phyloP scores from a whole-genome alignment of 2,797 vertebrate species.

The Staurois parvus region DNA sequence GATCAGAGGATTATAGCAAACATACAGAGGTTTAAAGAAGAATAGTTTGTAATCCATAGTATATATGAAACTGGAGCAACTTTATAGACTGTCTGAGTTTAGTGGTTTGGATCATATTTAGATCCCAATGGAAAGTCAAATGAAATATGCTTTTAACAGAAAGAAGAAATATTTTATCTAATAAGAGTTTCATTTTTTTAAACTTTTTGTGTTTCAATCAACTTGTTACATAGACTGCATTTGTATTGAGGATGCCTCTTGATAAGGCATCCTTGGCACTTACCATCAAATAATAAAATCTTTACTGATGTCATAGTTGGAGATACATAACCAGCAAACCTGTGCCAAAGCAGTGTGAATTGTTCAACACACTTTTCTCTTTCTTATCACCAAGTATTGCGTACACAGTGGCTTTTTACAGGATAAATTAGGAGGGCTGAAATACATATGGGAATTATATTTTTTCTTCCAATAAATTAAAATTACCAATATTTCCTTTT shows the following conservation, averaged over 20 bases:
- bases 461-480: neutral
- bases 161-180: constrained; percentile 23
- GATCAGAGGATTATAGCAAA: neutral
- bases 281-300: neutral
- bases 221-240: neutral
- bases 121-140: neutral
- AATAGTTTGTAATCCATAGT: neutral
- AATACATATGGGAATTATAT: neutral
- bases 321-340: constrained; percentile 8
- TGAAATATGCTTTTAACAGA: neutral
- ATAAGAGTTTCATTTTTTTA: neutral
- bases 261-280: constrained; percentile 17
- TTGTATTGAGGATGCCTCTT: neutral
- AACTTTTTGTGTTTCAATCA: neutral
- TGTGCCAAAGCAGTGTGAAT: constrained; percentile 26
- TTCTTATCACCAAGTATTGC: neutral
- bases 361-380: neutral
- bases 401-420: neutral
- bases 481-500: neutral
- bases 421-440: neutral
- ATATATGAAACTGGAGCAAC: neutral
- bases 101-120: constrained; percentile 6
- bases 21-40: neutral
- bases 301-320: constrained; percentile 4
- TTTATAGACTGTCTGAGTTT: neutral